Evolutionary conservation across 1,140 invertebrate genomes (phyloP), one percentile per base, ranked within the genome.

Genomic region (Atta texana): DNA sequence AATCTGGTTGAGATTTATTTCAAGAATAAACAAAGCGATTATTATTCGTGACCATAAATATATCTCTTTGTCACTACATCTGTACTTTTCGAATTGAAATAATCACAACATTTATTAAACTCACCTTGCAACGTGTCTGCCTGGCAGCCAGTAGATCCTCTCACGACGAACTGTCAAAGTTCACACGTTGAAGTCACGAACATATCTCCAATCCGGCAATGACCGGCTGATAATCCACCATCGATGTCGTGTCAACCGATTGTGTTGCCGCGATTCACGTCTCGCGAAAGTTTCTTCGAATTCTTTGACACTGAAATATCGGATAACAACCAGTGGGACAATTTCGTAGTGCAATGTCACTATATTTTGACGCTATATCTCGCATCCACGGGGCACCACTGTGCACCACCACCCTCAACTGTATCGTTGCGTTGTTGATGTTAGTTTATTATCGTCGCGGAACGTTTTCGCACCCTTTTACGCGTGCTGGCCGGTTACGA

Each of bases 121-220:
- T 87, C 16, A 87, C 85, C 57, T 82, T 84, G 31, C 49, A 66
- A 59, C 18, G n/a, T 55, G 68, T 80, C 31, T 74, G 64, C 57
- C 87, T 63, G 87, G 87, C 61, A 74, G 82, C 77, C 89, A 87
- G 31, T 72, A 77, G 68, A 84, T 90, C 87, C 82, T 82, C 51
- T 81, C 80, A 59, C 84, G 61, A 80, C 28, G 57, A 90, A 90
- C 89, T 66, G 89, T 90, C 89, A 90, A 90, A 90, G 81, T 86
- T 86, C 89, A 90, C 89, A 90, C 74, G 78, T 76, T 69, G 82
- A 87, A 75, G 89, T 90, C 90, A 90, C 89, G 88, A 87, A 90
- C 89, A 91, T 90, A 89, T 90, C 89, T 88, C 55, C 31, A 31
- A 28, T 51, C 72, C 57, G 51, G 55, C 21, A 14, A 39, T 18